Evolutionary conservation across 2,888 invertebrate species (phyloP).

Genomic region (Xestia rhomboidea): DNA sequence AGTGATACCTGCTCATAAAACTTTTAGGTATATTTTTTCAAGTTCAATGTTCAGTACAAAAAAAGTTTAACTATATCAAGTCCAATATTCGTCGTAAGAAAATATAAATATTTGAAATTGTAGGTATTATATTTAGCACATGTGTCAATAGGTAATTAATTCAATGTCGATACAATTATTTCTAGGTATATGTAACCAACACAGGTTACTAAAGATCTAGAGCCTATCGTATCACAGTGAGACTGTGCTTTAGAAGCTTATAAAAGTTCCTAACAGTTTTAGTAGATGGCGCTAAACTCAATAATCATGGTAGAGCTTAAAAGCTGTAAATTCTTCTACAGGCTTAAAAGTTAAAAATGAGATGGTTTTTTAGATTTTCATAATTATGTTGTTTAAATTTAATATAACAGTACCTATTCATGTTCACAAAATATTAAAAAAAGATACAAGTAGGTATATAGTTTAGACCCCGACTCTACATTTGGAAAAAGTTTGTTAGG

Average conservation of each 20-base stretch:
- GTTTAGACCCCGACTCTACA: neutral
- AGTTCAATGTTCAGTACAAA: neutral
- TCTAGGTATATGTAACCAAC: neutral
- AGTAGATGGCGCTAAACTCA: constrained; percentile 60
- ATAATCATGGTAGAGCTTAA: constrained; percentile 21
- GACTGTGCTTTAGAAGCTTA: constrained; percentile 42
- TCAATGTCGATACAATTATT: too few relatives aligned
- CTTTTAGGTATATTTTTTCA: neutral
- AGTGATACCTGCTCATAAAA: neutral
- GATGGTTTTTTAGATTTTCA: neutral
- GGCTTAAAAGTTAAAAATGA: neutral
- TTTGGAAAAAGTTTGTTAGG: neutral
- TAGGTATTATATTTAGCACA: too few relatives aligned
- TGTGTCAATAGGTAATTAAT: neutral
- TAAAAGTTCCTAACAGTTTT: constrained; percentile 49
- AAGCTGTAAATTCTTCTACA: neutral
- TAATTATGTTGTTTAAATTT: neutral
- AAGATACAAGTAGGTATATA: neutral
- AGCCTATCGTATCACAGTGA: neutral
- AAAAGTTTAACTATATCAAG: neutral
- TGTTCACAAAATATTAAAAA: neutral
- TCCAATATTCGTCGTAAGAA: neutral
- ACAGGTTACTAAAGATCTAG: too few relatives aligned
- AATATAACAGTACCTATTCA: neutral
- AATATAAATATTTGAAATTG: neutral